Evolutionary conservation across 2,888 invertebrate genomes (phyloP).

Genomic region (Clusia tigrina): DNA sequence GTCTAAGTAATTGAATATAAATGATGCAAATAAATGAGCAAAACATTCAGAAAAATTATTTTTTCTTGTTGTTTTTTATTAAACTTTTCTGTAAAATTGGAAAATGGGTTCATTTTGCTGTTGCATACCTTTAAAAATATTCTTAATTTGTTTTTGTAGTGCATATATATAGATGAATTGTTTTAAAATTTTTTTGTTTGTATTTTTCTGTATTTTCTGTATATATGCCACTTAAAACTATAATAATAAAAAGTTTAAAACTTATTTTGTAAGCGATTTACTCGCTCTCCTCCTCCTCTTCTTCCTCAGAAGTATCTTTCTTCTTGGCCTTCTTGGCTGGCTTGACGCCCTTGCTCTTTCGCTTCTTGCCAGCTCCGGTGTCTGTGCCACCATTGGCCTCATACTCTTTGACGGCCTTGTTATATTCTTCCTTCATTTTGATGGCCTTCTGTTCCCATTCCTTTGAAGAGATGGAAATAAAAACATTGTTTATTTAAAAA

Average conservation of each 20-base stretch:
- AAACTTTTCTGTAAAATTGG: constrained; percentile 49
- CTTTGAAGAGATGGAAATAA: constrained; percentile 60
- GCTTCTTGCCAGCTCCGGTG: constrained; percentile 69
- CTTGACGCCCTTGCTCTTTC: constrained; percentile 67
- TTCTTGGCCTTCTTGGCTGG: constrained; percentile 67
- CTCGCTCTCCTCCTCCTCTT: constrained; percentile 73
- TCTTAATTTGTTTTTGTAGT: constrained; percentile 27
- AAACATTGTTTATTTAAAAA: no score
- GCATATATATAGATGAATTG: no score
- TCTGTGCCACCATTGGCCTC: constrained; percentile 78
- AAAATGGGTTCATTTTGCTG: constrained; percentile 44
- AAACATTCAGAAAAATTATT: constrained; percentile 21
- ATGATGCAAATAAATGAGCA: constrained; percentile 14
- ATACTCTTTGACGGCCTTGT: constrained; percentile 88
- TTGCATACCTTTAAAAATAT: constrained; percentile 25
- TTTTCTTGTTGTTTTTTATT: constrained; percentile 30
- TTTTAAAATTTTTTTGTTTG: constrained; percentile 30
- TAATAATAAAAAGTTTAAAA: constrained; percentile 63
- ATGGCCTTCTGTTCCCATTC: constrained; percentile 92
- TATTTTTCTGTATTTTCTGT: constrained; percentile 34
- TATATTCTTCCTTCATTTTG: constrained; percentile 89
- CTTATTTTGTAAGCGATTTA: constrained; percentile 63
- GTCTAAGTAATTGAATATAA: constrained; percentile 25
- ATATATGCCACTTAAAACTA: constrained; percentile 58
- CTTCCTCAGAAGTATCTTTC: constrained; percentile 73